A percentile compares a stretch with the other conserved stretches of the same genome.
These are phyloP conservation scores for Athalia rosae DNA, from an alignment of 2,888 invertebrate genomes.

Conservation along the genomic window DNA sequence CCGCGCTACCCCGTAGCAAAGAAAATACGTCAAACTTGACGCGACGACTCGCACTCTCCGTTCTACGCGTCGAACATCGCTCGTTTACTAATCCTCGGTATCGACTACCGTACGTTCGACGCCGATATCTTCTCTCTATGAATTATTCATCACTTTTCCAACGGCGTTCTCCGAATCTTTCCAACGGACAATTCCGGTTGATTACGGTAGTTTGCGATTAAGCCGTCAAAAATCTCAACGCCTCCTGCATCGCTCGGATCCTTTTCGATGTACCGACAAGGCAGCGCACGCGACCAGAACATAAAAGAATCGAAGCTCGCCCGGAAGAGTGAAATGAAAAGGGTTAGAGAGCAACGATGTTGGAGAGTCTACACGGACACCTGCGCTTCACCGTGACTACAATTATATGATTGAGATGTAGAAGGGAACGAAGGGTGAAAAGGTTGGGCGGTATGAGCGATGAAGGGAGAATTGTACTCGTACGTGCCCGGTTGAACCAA, in stretches of 20 bases:
- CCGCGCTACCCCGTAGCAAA: not conserved
- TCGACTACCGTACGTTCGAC: too few relatives aligned
- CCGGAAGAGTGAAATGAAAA: not conserved
- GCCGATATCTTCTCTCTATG: too few relatives aligned
- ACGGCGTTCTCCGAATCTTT: too few relatives aligned
- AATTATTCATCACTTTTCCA: too few relatives aligned
- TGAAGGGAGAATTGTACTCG: conserved; percentile 16
- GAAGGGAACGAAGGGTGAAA: conserved; percentile 3
- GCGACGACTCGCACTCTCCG: too few relatives aligned
- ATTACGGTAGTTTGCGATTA: too few relatives aligned
- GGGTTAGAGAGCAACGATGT: not conserved
- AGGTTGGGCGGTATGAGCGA: conserved; percentile 11
- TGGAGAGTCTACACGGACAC: not conserved
- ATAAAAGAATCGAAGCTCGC: not conserved
- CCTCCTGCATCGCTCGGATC: not conserved
- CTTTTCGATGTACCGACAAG: conserved; percentile 5
- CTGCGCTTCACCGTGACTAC: not conserved
- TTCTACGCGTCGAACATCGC: too few relatives aligned
- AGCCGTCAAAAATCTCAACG: too few relatives aligned
- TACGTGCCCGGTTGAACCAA: conserved; percentile 30
- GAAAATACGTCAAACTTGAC: not conserved
- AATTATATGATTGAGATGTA: conserved; percentile 28
- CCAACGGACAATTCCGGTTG: too few relatives aligned
- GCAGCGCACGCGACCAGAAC: conserved; percentile 37
- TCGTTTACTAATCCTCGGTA: too few relatives aligned